Percentiles rank a stretch among this genome's conserved stretches.
Conservation (phyloP, 2,888 invertebrate genomes). For the Morinoia aosen region DNA sequence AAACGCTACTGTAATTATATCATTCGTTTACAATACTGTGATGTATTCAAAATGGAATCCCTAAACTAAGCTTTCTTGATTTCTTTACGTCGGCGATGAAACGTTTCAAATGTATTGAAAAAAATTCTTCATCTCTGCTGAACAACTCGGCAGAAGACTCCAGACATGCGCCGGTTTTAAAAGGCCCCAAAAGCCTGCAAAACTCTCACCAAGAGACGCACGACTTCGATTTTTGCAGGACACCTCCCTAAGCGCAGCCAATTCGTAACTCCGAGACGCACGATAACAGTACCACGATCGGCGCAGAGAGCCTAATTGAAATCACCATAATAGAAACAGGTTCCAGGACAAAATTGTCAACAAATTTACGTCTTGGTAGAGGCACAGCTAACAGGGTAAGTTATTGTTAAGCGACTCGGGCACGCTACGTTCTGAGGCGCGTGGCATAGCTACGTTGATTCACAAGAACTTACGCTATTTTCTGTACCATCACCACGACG, state of each 20-base stretch:
- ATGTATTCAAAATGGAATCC: too few species aligned
- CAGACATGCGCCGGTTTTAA: neutral
- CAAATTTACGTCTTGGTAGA: too few species aligned
- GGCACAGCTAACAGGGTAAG: too few species aligned
- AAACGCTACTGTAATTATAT: too few species aligned
- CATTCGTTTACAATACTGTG: too few species aligned
- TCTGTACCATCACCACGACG: too few species aligned
- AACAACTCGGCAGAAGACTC: neutral
- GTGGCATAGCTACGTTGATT: too few species aligned
- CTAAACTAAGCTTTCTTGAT: too few species aligned
- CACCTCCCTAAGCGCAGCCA: neutral
- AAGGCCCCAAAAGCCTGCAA: neutral
- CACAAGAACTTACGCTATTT: too few species aligned
- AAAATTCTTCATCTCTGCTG: neutral
- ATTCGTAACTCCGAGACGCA: neutral
- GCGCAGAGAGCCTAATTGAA: slow-evolving; percentile 12
- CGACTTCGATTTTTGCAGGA: neutral
- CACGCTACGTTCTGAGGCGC: too few species aligned
- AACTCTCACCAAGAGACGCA: neutral
- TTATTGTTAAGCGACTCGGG: too few species aligned
- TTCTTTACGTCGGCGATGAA: neutral
- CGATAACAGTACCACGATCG: neutral
- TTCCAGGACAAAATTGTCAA: neutral
- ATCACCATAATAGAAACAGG: slow-evolving; percentile 20
- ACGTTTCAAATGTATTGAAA: neutral